A percentile compares a stretch with the other conserved stretches of the same genome.
Conservation (phyloP, 2,113 vertebrate genomes). For the Myotis yumanensis region DNA sequence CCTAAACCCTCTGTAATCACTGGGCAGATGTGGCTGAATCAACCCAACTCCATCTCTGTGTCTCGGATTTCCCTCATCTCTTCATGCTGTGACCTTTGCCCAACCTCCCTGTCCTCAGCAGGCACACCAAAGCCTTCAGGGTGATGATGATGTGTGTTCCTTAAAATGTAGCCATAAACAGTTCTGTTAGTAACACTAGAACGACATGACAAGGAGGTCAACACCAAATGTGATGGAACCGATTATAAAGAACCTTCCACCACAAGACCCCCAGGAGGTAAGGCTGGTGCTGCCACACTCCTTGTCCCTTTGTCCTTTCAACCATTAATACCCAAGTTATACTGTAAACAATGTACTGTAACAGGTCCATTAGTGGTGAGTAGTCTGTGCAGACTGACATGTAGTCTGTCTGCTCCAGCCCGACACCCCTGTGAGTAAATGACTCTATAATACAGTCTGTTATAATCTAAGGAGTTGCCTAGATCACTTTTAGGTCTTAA, state of each 20-base stretch:
- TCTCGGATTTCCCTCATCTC: too few relatives aligned
- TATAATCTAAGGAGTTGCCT: background rate
- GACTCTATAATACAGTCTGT: background rate
- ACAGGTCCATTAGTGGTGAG: background rate
- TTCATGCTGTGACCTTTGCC: background rate
- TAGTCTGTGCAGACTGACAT: too few relatives aligned
- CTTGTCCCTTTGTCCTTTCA: background rate
- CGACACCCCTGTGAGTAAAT: background rate
- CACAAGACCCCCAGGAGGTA: background rate
- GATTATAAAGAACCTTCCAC: background rate
- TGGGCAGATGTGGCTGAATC: too few relatives aligned
- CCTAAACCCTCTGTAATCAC: too few relatives aligned
- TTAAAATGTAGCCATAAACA: background rate
- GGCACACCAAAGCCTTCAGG: background rate
- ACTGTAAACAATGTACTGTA: too few relatives aligned
- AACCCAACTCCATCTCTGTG: too few relatives aligned
- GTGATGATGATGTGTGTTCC: background rate
- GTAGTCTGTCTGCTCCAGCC: accelerated
- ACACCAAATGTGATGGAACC: background rate
- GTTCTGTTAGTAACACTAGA: background rate
- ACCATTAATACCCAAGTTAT: too few relatives aligned
- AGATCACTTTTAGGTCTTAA: accelerated
- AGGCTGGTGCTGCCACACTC: background rate
- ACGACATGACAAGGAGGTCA: background rate
- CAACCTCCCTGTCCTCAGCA: background rate